Evolutionary conservation across 2,113 vertebrate genomes (phyloP).

Genomic region (Chaetorhynchus papuensis): DNA sequence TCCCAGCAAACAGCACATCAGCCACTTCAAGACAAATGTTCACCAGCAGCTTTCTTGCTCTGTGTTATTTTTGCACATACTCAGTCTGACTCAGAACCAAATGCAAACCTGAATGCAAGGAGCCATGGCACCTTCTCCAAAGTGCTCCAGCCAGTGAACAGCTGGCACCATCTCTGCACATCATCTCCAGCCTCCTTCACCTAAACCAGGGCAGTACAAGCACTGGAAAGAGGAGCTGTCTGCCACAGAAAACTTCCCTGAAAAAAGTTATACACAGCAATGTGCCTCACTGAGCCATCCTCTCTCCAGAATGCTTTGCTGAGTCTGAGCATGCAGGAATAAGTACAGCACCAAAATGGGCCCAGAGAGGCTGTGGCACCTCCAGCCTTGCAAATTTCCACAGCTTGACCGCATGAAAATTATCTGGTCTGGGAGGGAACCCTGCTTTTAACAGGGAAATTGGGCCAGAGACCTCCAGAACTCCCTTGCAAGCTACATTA

Average conservation of each 20-base stretch:
- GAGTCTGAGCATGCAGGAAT: neutral
- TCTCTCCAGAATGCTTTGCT: neutral
- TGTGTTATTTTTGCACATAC: neutral
- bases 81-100: neutral
- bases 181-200: neutral
- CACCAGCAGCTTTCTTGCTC: neutral
- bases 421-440: neutral
- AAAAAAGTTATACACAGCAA: neutral
- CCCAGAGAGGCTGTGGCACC: neutral
- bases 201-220: neutral
- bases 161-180: neutral
- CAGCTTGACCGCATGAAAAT: neutral
- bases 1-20: neutral
- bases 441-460: neutral
- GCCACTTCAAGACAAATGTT: rapidly evolving
- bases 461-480: neutral
- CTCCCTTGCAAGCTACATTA: neutral
- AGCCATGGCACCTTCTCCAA: neutral
- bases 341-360: neutral
- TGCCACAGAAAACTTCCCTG: neutral
- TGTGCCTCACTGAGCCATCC: neutral
- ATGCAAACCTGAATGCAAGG: neutral
- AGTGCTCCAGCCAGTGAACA: neutral
- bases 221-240: neutral
- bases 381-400: neutral